Conservation (phyloP, 2,797 vertebrate genomes). For the Petrocephalus schoutedeni region DNA sequence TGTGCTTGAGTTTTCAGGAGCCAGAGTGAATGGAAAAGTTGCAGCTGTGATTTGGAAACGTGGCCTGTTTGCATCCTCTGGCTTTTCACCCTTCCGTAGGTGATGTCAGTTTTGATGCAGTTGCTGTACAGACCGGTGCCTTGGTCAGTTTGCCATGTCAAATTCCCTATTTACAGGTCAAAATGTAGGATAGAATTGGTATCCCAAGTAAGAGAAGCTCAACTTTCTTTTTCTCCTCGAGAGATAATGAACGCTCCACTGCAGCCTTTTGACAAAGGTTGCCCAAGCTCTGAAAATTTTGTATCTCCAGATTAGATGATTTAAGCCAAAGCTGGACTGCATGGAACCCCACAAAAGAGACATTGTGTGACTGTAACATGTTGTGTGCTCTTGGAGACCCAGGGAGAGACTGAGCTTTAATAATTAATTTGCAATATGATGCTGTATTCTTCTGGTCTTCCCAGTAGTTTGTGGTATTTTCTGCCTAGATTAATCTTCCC, state of each 20-base stretch:
- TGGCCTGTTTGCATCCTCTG: not conserved
- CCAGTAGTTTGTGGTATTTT: not conserved
- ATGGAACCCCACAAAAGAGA: slow-evolving; percentile 7
- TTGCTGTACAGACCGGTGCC: not conserved
- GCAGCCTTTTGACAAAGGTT: not conserved
- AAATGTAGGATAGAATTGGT: not conserved
- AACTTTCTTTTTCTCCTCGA: not conserved
- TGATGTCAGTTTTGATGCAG: not conserved
- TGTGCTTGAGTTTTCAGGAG: not conserved
- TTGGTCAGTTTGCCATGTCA: not conserved
- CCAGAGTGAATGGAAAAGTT: not conserved
- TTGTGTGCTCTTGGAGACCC: not conserved
- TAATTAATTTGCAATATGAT: slow-evolving; percentile 18
- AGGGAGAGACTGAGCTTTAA: slow-evolving; percentile 13
- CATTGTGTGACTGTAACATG: slow-evolving; percentile 3
- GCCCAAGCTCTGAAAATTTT: not conserved
- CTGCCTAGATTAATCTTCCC: not conserved
- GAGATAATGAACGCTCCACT: not conserved
- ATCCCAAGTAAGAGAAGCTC: not conserved
- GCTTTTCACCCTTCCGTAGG: not conserved
- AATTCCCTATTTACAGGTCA: not conserved
- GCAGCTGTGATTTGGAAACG: not conserved
- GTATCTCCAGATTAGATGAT: not conserved
- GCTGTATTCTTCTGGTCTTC: slow-evolving; percentile 9
- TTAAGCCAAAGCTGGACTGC: not conserved